Conservation (phyloP, 2,797 vertebrate species). For the Eulemur albifrons region DNA sequence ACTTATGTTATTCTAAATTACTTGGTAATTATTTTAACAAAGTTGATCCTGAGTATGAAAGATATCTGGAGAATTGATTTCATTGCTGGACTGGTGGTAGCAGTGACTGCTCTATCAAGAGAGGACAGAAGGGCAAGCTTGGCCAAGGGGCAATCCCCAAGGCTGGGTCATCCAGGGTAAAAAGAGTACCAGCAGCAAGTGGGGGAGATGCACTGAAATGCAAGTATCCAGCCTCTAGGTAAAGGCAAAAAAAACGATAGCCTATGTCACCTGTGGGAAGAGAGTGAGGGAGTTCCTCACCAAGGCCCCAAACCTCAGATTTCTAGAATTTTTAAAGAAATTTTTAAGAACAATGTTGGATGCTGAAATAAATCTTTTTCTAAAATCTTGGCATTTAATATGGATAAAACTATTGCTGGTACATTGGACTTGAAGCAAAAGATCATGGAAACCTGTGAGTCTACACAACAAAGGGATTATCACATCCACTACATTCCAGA, state of each 20-base stretch:
- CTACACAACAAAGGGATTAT: not conserved
- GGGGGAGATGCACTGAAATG: not conserved
- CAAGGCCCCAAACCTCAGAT: not conserved
- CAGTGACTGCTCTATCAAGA: not conserved
- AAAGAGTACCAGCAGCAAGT: not conserved
- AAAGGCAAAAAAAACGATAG: not conserved
- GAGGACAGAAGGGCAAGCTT: not conserved
- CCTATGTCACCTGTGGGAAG: not conserved
- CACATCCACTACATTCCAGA: not conserved
- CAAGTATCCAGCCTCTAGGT: not conserved
- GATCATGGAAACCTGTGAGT: not conserved
- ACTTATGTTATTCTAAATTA: not conserved
- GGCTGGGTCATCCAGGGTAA: not conserved
- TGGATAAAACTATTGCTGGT: not conserved
- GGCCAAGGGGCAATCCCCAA: not conserved
- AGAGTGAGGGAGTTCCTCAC: not conserved
- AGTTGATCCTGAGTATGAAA: not conserved
- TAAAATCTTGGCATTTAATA: not conserved
- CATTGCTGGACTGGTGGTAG: not conserved
- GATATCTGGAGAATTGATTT: not conserved
- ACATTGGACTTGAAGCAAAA: not conserved
- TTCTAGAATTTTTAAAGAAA: not conserved
- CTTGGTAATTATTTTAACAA: not conserved
- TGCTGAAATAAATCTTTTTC: not conserved
- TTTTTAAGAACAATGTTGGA: not conserved